Evolutionary conservation across 1,140 invertebrate species (phyloP), one percentile per base, ranked within the genome.

Genomic region (Homarus americanus): DNA sequence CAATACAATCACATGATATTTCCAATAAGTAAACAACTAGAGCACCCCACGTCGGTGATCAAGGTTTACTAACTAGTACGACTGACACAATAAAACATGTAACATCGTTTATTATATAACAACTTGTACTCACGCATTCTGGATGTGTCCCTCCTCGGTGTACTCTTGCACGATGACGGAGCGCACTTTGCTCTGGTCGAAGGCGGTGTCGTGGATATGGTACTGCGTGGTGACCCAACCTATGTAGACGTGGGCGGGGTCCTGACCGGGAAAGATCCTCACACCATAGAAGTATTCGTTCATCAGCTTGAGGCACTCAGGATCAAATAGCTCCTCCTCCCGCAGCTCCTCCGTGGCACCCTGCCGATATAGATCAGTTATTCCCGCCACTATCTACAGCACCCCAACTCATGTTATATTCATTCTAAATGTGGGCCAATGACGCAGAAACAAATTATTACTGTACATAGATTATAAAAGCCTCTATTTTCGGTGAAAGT

Each of bases 181-280:
- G 36, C 97, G 96, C 1, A 99, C 97, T 93, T 97, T 97, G 93
- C 96, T 96, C 93, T 97, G 96, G 93, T 98, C 98, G 94, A 99
- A 99, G 87, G 97, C 96, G 92, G 96, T 97, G n/a, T 96, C 97
- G 93, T 97, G 97, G 49, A 97, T 95, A 94, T 98, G 97, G 94
- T 99, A 99, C 93, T 99, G 98, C 0, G 99, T 98, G 0, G 98
- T 99, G 17, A 99, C 98, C 99, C 99, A 99, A n/a, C 99, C 99
- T 4, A 99, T 97, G 94, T 98, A 99, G 36, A 99, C 97, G 93
- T 99, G 98, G 0, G 97, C 97, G 0, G 99, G 98, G 94, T 99
- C 99, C 95, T 99, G 99, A 80, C 98, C 98, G 63, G 98, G 98
- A 94, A 98, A 99, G 80, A 99, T 97, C 80, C 98, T 94, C 17